Percentiles rank a stretch among this genome's conserved stretches.
Evolutionary conservation across 2,888 invertebrate species (phyloP).

Genomic region (Campoplex nolae): DNA sequence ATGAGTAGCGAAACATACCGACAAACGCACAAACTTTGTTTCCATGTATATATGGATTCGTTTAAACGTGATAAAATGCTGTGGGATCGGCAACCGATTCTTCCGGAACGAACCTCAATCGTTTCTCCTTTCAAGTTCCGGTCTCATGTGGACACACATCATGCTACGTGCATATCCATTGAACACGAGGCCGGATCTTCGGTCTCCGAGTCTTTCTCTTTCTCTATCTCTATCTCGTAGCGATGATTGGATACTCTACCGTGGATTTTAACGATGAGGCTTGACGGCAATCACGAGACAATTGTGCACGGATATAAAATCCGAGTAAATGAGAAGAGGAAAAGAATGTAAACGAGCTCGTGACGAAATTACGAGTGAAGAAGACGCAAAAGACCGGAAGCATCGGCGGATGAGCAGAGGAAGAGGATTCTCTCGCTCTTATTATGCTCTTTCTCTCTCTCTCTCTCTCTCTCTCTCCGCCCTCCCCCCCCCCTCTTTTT

Average conservation of each 20-base stretch:
- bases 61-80: slow-evolving; percentile 75
- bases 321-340: slow-evolving; percentile 34
- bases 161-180: slow-evolving; percentile 39
- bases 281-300: slow-evolving; percentile 75
- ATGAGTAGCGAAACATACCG: not conserved
- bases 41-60: not conserved
- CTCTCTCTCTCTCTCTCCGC: too few relatives aligned
- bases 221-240: slow-evolving; percentile 59
- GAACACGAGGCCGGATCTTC: slow-evolving; percentile 81
- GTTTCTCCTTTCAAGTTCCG: slow-evolving; percentile 65
- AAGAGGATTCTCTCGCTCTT: slow-evolving; percentile 60
- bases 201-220: slow-evolving; percentile 77
- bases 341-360: slow-evolving; percentile 49
- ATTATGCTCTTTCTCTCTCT: slow-evolving; percentile 30
- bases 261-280: slow-evolving; percentile 66
- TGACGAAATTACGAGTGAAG: slow-evolving; percentile 58
- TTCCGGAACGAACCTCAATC: slow-evolving; percentile 77
- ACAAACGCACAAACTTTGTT: not conserved
- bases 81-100: slow-evolving; percentile 74
- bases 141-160: slow-evolving; percentile 41
- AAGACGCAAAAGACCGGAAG: slow-evolving; percentile 62
- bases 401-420: slow-evolving; percentile 48
- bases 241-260: slow-evolving; percentile 73
- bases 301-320: slow-evolving; percentile 39
- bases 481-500: slow-evolving; percentile 8